Evolutionary conservation across 2,797 vertebrate genomes (phyloP).

Genomic region (Lophotriccus pileatus): DNA sequence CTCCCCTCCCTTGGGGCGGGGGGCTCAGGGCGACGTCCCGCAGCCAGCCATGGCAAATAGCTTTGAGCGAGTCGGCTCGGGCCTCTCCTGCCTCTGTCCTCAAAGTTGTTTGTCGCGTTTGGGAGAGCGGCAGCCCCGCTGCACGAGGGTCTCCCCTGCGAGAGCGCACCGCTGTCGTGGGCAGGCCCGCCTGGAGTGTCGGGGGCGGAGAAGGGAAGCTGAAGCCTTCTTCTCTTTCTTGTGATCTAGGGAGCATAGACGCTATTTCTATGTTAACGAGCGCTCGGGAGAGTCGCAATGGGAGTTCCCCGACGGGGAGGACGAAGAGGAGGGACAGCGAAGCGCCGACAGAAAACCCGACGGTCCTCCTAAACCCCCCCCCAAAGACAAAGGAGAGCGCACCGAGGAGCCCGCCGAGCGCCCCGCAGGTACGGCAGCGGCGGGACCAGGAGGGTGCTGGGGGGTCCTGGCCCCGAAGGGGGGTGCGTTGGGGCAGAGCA

Average conservation of each 20-base stretch:
- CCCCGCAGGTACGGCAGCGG: constrained; percentile 60
- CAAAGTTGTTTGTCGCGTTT: constrained; percentile 76
- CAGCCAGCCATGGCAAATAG: constrained; percentile 71
- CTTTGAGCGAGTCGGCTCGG: constrained; percentile 71
- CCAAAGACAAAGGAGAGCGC: constrained; percentile 75
- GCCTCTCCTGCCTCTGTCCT: constrained; percentile 71
- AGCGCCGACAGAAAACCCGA: constrained; percentile 67
- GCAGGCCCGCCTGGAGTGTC: constrained; percentile 73
- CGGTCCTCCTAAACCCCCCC: constrained; percentile 72
- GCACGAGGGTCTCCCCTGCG: constrained; percentile 76
- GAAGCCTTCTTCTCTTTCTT: constrained; percentile 89
- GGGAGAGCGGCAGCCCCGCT: constrained; percentile 73
- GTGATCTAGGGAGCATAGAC: constrained; percentile 98
- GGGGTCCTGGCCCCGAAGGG: fast-evolving
- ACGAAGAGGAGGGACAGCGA: constrained; percentile 77
- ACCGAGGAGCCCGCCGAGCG: constrained; percentile 54
- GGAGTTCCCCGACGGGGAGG: constrained; percentile 94
- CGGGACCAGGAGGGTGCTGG: fast-evolving
- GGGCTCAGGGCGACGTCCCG: constrained; percentile 67
- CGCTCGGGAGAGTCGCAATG: constrained; percentile 93
- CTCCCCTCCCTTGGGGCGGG: constrained; percentile 66
- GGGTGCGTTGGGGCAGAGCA: fast-evolving
- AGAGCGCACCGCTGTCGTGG: constrained; percentile 75
- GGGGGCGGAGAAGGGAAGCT: constrained; percentile 60
- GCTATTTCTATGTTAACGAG: constrained; percentile 99